Evolutionary conservation across 2,797 vertebrate genomes (phyloP), one percentile per base, ranked within the genome.

Genomic region (Sebastes cheni): DNA sequence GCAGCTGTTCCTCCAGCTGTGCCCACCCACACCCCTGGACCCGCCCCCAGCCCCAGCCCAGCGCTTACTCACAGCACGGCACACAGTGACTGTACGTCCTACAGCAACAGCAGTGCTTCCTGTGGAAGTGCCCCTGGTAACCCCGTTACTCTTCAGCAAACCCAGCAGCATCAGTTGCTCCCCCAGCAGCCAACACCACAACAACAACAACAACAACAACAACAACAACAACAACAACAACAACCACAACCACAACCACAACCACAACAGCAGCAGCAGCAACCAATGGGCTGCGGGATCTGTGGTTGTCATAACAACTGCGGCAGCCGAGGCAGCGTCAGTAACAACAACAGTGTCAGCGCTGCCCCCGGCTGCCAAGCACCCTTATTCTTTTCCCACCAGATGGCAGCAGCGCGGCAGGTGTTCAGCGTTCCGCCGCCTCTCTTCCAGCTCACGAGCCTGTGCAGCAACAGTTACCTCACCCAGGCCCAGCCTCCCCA

Each of bases 401-500:
- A 97, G 84, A 89, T 95, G 96, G 94, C 92, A 1, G 92, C 96
- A 89, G 95, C 94, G 16, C 96, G 97, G 70, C 97, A 97, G 82
- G 84, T 98, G 86, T 98, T 98, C 93, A 95, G 96, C 71, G 93
- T 97, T 77, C 95, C 96, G 1, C 93, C 97, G 78, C 94, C 96
- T 13, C 95, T 98, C 91, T 96, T 98, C 93, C 96, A 96, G 84
- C 95, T 98, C 90, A 95, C 96, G 0, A 96, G 96, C 66, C 91
- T 98, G 92, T 97, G 97, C 94, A 97, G 95, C 87, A 97, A 95
- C 95, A 97, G 96, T 96, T 97, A 97, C 95, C 97, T 97, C 80
- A 96, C 96, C 93, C 98, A 97, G 95, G 95, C 97, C 92, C 97
- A 92, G 34, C 95, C 97, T 85, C 96, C 97, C 82, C 97, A 96